A percentile compares a stretch with the other conserved stretches of the same genome.
Conservation (phyloP, 1,140 invertebrate species). For the Hormaphis cornu region DNA sequence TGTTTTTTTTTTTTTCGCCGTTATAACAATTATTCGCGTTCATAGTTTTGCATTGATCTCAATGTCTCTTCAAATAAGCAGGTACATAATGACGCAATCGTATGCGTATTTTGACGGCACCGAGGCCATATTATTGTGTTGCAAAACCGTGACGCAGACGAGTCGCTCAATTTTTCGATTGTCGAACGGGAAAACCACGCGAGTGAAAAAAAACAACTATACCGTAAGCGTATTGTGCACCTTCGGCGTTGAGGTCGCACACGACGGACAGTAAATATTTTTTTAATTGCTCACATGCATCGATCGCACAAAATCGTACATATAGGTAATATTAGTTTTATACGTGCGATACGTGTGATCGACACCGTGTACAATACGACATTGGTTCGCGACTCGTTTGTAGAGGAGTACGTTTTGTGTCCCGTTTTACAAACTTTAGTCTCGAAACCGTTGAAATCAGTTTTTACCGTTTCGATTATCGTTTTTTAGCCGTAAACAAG, state of each 20-base stretch:
- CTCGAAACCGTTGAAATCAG: too few species aligned
- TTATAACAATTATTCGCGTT: constrained; percentile 5
- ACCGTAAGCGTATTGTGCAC: not conserved
- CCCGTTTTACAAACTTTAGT: too few species aligned
- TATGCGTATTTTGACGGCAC: not conserved
- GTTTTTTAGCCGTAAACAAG: too few species aligned
- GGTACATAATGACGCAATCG: too few species aligned
- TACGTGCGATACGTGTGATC: too few species aligned
- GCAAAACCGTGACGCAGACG: constrained; percentile 10
- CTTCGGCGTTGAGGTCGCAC: not conserved
- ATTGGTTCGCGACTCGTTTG: too few species aligned
- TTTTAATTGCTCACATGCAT: too few species aligned
- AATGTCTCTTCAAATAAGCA: constrained; percentile 8
- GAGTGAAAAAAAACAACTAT: constrained; percentile 4
- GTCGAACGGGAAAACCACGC: constrained; percentile 2
- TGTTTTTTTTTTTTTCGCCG: not conserved
- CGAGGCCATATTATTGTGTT: constrained; percentile 8
- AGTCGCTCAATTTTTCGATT: not conserved
- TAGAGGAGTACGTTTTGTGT: too few species aligned
- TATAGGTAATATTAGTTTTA: too few species aligned
- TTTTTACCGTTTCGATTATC: too few species aligned
- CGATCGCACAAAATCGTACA: too few species aligned
- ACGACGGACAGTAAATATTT: not conserved
- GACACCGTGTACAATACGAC: too few species aligned
- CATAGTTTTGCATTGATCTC: constrained; percentile 10